A percentile compares a stretch with the other conserved stretches of the same genome.
Evolutionary conservation across 2,113 vertebrate genomes (phyloP).

Genomic region (Spea multiplicata): DNA sequence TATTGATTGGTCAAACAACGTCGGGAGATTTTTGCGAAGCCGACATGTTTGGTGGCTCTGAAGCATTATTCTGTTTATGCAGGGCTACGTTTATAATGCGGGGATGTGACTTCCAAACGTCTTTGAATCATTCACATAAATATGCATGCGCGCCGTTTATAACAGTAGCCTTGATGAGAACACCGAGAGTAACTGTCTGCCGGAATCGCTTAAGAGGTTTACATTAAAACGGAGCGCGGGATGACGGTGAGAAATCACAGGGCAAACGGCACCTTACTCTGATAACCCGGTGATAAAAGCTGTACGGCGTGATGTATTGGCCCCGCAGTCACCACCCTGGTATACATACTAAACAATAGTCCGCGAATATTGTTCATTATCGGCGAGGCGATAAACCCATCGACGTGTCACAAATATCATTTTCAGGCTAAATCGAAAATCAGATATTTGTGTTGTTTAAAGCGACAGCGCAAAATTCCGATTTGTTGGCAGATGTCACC

Average conservation of each 20-base stretch:
- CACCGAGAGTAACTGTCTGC: constrained; percentile 68
- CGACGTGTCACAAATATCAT: constrained; percentile 29
- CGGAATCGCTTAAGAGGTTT: constrained; percentile 67
- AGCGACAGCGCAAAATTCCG: background rate
- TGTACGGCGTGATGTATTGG: constrained; percentile 64
- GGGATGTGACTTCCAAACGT: constrained; percentile 75
- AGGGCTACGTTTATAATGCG: constrained; percentile 65
- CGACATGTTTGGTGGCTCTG: constrained; percentile 55
- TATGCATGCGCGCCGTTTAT: constrained; percentile 73
- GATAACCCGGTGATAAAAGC: constrained; percentile 72
- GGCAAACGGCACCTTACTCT: constrained; percentile 70
- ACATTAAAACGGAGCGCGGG: constrained; percentile 70
- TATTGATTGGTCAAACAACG: background rate
- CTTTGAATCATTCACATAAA: constrained; percentile 77
- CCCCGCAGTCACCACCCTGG: constrained; percentile 45
- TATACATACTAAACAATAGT: constrained; percentile 51
- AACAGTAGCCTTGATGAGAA: constrained; percentile 78
- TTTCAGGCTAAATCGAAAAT: constrained; percentile 18
- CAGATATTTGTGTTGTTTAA: background rate
- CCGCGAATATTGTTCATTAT: constrained; percentile 44
- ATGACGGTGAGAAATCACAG: constrained; percentile 71
- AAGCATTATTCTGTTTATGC: constrained; percentile 61
- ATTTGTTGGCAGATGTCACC: too few species aligned
- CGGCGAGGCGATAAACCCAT: constrained; percentile 38
- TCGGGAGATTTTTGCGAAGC: background rate